These are phyloP conservation scores for Limenitis camilla DNA, from an alignment of 2,888 invertebrate species.

Conservation along the genomic window DNA sequence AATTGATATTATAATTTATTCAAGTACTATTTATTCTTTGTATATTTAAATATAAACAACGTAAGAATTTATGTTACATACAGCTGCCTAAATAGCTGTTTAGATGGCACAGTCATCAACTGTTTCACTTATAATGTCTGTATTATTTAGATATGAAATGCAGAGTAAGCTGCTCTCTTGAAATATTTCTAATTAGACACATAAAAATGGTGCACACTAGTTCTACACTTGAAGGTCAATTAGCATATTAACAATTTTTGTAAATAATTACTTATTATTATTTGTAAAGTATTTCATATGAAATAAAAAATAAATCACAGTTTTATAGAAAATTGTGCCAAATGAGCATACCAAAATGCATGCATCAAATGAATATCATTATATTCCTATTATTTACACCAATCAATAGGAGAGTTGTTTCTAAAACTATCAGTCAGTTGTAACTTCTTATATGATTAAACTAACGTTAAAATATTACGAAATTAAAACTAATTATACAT, in stretches of 20 bases:
- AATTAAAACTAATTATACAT: constrained; percentile 23
- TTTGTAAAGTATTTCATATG: constrained; percentile 15
- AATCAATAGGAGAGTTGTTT: constrained; percentile 37
- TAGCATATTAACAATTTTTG: background rate
- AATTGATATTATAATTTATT: constrained; percentile 28
- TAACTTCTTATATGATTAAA: constrained; percentile 33
- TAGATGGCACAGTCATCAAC: constrained; percentile 27
- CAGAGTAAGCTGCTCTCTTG: background rate
- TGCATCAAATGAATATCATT: constrained; percentile 24
- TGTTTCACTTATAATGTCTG: constrained; percentile 5
- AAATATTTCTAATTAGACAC: background rate
- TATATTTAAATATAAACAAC: constrained; percentile 27
- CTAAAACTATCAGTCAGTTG: constrained; percentile 69
- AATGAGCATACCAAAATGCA: constrained; percentile 38
- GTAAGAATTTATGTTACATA: constrained; percentile 28
- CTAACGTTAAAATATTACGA: constrained; percentile 33
- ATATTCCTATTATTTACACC: constrained; percentile 38
- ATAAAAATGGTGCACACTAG: constrained; percentile 4
- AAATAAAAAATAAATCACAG: constrained; percentile 52
- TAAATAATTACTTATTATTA: constrained; percentile 9
- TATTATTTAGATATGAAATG: background rate
- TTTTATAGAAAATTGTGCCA: constrained; percentile 50
- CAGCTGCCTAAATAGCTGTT: constrained; percentile 25
- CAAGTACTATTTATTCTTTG: constrained; percentile 30
- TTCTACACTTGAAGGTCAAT: constrained; percentile 2